Percentiles rank a stretch among this genome's conserved stretches.
These are phyloP conservation scores for Promerops cafer DNA, from an alignment of 2,113 vertebrate species.

Conservation along the genomic window DNA sequence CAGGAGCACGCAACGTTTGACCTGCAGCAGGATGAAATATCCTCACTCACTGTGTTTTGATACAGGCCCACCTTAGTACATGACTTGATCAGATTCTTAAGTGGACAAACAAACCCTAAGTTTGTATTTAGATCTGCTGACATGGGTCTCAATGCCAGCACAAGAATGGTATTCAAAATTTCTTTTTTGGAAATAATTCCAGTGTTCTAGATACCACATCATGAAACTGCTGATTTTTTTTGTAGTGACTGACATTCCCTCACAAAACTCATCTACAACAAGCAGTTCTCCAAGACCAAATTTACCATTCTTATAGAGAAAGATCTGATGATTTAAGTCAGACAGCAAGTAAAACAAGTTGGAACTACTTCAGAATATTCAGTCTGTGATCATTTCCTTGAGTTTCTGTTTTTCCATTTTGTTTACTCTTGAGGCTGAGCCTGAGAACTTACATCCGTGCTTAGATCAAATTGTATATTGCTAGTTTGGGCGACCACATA, in stretches of 20 bases:
- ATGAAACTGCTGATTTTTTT: neutral
- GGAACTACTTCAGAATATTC: neutral
- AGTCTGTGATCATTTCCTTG: neutral
- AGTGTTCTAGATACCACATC: neutral
- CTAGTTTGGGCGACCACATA: neutral
- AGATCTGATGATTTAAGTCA: neutral
- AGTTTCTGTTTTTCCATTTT: neutral
- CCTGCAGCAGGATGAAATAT: neutral
- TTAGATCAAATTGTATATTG: neutral
- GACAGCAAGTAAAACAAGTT: neutral
- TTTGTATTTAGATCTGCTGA: neutral
- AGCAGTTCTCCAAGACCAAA: neutral
- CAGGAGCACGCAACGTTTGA: neutral
- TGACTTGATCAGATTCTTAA: neutral
- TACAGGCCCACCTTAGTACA: neutral
- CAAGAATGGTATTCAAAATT: neutral
- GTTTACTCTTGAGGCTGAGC: neutral
- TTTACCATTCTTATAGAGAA: neutral
- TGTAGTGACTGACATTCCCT: neutral
- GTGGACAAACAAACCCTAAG: neutral
- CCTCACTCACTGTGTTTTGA: neutral
- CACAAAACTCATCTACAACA: neutral
- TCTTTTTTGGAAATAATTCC: neutral
- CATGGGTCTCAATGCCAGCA: neutral
- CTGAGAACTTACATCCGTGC: neutral